A percentile compares a stretch with the other conserved stretches of the same genome.
These are phyloP conservation scores for Amphipoea oculea DNA, from an alignment of 2,888 invertebrate genomes.

Conservation along the genomic window DNA sequence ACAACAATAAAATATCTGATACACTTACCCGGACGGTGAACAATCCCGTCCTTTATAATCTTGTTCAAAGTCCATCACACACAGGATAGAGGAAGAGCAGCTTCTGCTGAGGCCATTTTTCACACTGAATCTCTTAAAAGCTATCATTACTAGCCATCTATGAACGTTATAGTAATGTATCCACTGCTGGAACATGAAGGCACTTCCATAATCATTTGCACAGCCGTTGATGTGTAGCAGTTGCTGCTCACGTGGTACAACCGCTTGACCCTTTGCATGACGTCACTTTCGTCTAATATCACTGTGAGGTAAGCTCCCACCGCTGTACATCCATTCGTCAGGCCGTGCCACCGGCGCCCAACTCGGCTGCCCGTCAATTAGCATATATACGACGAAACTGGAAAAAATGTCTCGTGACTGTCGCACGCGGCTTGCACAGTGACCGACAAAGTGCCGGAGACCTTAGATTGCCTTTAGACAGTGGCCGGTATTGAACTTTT, in stretches of 20 bases:
- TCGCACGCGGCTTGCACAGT: constrained; percentile 31
- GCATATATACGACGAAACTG: constrained; percentile 37
- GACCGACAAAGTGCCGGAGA: not conserved
- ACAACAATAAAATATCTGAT: not conserved
- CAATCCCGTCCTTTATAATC: not conserved
- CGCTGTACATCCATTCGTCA: not conserved
- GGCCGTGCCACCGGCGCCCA: not conserved
- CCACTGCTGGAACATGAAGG: not conserved
- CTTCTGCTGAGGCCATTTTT: not conserved
- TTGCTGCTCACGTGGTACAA: not conserved
- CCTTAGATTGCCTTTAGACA: not conserved
- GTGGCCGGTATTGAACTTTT: not conserved
- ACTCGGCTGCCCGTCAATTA: constrained; percentile 38
- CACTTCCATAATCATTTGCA: not conserved
- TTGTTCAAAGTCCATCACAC: not conserved
- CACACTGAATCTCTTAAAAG: not conserved
- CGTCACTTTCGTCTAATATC: not conserved
- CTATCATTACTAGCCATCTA: not conserved
- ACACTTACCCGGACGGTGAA: not conserved
- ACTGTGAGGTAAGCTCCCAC: not conserved
- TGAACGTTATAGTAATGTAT: not conserved
- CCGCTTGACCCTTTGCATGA: not conserved
- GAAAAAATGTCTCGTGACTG: constrained; percentile 42
- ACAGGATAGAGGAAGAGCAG: not conserved
- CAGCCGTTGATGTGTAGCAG: not conserved